These are phyloP conservation scores for Myrmophylax atrothorax DNA, from an alignment of 2,113 vertebrate genomes.

Conservation along the genomic window DNA sequence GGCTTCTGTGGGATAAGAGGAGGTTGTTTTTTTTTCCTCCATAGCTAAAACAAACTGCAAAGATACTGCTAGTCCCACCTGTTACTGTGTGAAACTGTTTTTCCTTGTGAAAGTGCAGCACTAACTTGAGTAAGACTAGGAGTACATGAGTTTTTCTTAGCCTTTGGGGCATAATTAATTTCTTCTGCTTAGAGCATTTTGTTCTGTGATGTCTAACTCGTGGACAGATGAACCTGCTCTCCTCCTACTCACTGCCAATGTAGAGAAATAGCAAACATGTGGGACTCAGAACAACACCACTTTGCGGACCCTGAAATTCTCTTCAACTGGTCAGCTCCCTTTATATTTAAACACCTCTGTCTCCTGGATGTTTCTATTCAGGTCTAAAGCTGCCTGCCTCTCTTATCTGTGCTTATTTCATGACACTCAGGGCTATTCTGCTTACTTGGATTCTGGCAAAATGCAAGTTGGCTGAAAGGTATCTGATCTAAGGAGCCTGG, in stretches of 20 bases:
- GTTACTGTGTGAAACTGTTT: not conserved
- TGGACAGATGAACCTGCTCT: not conserved
- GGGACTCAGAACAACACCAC: not conserved
- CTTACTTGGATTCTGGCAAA: not conserved
- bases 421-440: not conserved
- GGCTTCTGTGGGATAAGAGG: not conserved
- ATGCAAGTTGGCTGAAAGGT: not conserved
- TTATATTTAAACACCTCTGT: not conserved
- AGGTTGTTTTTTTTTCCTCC: not conserved
- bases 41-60: not conserved
- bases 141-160: not conserved
- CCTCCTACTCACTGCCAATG: not conserved
- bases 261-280: not conserved
- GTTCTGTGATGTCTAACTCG: not conserved
- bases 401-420: not conserved
- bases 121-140: not conserved
- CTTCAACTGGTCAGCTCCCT: not conserved
- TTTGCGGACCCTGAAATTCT: not conserved
- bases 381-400: not conserved
- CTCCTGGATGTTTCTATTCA: not conserved
- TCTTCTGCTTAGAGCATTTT: not conserved
- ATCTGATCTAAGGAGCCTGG: not conserved
- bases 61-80: not conserved
- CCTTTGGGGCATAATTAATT: not conserved
- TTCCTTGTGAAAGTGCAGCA: not conserved